Conservation (phyloP, 2,888 invertebrate genomes). For the Plemyria rubiginata region DNA sequence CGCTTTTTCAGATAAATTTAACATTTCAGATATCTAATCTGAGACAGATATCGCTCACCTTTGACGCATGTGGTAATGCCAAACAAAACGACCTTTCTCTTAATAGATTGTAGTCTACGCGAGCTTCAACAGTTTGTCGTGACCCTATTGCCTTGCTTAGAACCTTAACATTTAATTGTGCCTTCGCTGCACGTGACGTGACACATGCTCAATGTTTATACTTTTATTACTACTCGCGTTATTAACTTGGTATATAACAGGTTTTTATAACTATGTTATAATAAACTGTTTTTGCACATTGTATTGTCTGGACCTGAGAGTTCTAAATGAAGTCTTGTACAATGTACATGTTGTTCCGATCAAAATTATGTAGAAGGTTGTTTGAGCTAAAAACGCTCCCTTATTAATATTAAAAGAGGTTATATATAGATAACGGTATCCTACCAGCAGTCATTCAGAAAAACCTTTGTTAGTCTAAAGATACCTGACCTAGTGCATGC, state of each 20-base stretch:
- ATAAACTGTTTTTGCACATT: too few relatives aligned
- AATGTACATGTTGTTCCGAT: neutral
- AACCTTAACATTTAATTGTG: conserved; percentile 25
- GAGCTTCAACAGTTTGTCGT: conserved; percentile 30
- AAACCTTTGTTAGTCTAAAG: neutral
- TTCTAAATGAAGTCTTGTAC: too few relatives aligned
- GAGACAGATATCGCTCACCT: conserved; percentile 40
- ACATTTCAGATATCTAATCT: neutral
- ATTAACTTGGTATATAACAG: too few relatives aligned
- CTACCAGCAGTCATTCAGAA: neutral
- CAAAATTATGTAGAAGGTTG: conserved; percentile 5
- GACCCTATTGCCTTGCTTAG: conserved; percentile 22
- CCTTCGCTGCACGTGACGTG: neutral
- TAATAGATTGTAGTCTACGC: conserved; percentile 34
- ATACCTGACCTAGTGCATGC: neutral
- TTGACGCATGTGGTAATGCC: conserved; percentile 50
- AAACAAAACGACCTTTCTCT: conserved; percentile 61
- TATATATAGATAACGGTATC: too few relatives aligned
- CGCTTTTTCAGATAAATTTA: neutral
- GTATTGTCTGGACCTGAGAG: too few relatives aligned
- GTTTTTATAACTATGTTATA: too few relatives aligned
- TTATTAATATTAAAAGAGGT: neutral
- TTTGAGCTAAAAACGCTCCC: conserved; percentile 4
- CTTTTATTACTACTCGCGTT: neutral
- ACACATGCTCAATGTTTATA: neutral